phyloP scores from a whole-genome alignment of 2,113 vertebrate species.

The Chaetura pelagica region DNA sequence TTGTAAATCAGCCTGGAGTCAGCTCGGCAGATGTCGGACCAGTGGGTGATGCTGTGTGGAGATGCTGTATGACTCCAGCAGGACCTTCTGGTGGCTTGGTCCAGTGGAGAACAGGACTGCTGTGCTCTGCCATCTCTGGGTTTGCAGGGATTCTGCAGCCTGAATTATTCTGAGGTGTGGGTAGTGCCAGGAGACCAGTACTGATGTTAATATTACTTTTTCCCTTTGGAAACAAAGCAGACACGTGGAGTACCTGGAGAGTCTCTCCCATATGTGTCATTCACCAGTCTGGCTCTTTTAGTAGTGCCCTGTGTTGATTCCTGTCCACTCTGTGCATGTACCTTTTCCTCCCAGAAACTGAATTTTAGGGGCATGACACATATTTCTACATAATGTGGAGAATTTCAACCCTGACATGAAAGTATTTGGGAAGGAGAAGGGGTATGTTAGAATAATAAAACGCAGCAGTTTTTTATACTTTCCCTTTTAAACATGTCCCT shows the following conservation, averaged over 20 bases:
- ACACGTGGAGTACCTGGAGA: background rate
- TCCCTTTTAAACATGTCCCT: background rate
- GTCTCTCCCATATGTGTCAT: accelerated
- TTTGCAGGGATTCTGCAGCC: background rate
- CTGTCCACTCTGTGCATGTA: accelerated
- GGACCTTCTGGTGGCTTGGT: background rate
- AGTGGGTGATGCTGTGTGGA: background rate
- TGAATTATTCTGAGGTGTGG: background rate
- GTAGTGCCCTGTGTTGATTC: background rate
- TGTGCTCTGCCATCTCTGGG: background rate
- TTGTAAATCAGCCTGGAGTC: background rate
- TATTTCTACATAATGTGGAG: background rate
- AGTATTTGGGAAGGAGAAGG: background rate
- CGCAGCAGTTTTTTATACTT: background rate
- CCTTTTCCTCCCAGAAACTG: background rate
- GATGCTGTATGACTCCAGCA: background rate
- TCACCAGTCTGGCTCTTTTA: background rate
- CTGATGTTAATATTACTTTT: background rate
- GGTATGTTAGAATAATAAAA: background rate
- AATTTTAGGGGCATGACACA: background rate
- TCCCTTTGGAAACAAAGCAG: background rate
- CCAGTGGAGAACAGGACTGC: background rate
- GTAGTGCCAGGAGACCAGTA: background rate
- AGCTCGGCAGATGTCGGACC: background rate
- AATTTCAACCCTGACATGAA: background rate